These are phyloP conservation scores for Phylloscopus whistleri DNA, from an alignment of 2,113 vertebrate genomes.

Conservation along the genomic window DNA sequence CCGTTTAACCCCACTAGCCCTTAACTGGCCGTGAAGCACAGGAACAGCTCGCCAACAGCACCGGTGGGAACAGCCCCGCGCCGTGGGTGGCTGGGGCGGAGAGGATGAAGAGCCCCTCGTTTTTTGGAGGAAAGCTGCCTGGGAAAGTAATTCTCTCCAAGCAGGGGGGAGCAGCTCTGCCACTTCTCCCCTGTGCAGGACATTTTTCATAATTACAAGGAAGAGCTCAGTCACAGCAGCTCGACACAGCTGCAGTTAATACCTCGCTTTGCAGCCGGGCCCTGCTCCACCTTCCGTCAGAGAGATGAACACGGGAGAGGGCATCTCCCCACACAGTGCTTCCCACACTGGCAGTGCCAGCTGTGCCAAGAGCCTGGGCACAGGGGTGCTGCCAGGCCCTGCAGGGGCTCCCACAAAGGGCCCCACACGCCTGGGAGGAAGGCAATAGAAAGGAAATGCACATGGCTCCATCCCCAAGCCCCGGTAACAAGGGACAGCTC, in stretches of 20 bases:
- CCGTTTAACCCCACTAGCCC: constrained; percentile 59
- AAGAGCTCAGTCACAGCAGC: constrained; percentile 29
- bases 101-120: not conserved
- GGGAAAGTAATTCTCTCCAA: constrained; percentile 50
- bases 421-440: not conserved
- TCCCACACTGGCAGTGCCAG: not conserved
- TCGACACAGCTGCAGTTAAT: constrained; percentile 25
- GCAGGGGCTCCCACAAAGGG: not conserved
- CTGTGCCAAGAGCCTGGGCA: not conserved
- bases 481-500: not conserved
- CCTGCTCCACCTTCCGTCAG: not conserved
- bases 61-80: constrained; percentile 2
- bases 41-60: constrained; percentile 20
- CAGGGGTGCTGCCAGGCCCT: not conserved
- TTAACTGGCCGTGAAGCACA: constrained; percentile 43
- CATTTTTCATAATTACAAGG: constrained; percentile 64
- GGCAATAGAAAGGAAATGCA: not conserved
- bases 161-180: constrained; percentile 22
- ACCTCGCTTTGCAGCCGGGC: not conserved
- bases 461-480: rapidly evolving
- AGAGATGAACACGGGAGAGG: not conserved
- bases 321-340: not conserved
- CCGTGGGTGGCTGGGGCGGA: constrained; percentile 48
- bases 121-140: constrained; percentile 19
- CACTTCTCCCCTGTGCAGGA: constrained; percentile 9